Evolutionary conservation across 1,140 invertebrate genomes (phyloP), one percentile per base, ranked within the genome.

Genomic region (Heliconius congener): DNA sequence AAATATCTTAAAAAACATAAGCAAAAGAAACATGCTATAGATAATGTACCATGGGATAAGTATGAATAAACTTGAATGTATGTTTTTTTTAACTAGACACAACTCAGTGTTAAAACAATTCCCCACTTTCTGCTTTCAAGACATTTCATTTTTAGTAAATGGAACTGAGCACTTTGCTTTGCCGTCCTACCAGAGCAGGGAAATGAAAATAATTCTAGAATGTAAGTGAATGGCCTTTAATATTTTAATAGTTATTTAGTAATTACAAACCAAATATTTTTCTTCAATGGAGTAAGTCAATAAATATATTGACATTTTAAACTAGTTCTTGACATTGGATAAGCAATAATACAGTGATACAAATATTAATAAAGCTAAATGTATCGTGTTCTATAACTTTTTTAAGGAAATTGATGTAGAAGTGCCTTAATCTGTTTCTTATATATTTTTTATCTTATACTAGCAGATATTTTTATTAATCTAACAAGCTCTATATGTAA

Each of bases 1-100:
- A 95, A 95, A 84, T 95, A 95, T 87, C 86, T 95, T 57, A 95
- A 95, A 72, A 95, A 95, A 55, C 94, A 95, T 75, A 95, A 95
- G 78, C 83, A 93, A 81, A 92, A 93, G 79, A 93, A 94, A 78
- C 94, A 95, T 89, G 79, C 93, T 16, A 94, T 93, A 66, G 90
- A 91, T n/a, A 94, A 94, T 87, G 88, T 92, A 42, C 89, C 91
- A 0, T 94, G 92, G 91, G 92, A 94, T 81, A 87, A 92, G 80
- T 93, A 92, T 82, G 90, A 85, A 81, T 72, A 42, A 39, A 8
- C 11, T 39, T 2, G 9, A 37, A 37, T 71, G 34, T 37, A 34
- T 18, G 19, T 71, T 52, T 19, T 52, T 50, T 52, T 52, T 52
- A 16, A 4, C 42, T 42, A 52, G 6, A 52, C 16, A 52, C 6